A percentile compares a stretch with the other conserved stretches of the same genome.
phyloP scores from a whole-genome alignment of 2,888 invertebrate species.

The Poecilobothrus nobilitatus region DNA sequence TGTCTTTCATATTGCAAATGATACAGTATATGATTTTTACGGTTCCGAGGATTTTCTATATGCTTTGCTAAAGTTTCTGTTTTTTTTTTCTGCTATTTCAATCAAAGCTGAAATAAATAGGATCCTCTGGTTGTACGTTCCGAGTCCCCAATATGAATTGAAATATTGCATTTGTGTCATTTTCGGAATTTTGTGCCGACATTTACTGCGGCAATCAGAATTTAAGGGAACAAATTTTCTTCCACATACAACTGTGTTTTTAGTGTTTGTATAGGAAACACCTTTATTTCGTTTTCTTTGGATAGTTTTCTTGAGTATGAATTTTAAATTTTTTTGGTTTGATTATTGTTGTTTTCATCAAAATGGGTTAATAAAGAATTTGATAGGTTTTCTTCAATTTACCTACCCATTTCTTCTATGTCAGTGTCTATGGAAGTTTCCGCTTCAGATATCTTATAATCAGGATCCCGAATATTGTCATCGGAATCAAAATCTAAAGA shows the following conservation, averaged over 20 bases:
- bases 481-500: constrained; percentile 2
- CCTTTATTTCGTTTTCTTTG: too few relatives aligned
- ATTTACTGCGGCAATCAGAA: constrained; percentile 2
- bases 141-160: constrained; percentile 2
- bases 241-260: background rate
- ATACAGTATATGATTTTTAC: background rate
- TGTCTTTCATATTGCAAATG: constrained; percentile 20
- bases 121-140: background rate
- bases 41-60: background rate
- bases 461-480: background rate
- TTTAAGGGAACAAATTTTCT: background rate
- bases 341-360: too few relatives aligned
- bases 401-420: too few relatives aligned
- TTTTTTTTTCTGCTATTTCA: background rate
- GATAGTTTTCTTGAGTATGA: too few relatives aligned
- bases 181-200: background rate
- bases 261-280: too few relatives aligned
- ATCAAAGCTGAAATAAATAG: background rate
- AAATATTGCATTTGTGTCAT: background rate
- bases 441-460: background rate
- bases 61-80: background rate
- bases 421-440: background rate
- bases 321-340: too few relatives aligned
- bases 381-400: too few relatives aligned
- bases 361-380: too few relatives aligned